These are phyloP conservation scores for Ailuropoda melanoleuca DNA, from an alignment of 2,113 vertebrate genomes.

Conservation along the genomic window DNA sequence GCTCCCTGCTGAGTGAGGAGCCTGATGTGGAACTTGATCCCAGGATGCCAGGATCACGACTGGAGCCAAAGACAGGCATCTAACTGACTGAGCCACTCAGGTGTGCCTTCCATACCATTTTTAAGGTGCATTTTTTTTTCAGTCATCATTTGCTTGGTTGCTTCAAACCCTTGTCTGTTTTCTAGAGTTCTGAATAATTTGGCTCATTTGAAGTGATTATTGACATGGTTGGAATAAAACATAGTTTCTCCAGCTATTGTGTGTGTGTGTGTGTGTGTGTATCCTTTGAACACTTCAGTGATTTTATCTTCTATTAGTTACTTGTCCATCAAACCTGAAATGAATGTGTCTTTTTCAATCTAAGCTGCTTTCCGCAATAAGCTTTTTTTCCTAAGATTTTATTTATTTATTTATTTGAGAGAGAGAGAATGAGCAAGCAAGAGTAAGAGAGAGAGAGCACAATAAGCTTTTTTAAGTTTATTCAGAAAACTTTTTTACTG, in stretches of 20 bases:
- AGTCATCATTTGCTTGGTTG: background rate
- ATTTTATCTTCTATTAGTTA: background rate
- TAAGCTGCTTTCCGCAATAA: background rate
- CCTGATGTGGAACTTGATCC: no score
- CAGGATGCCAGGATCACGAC: no score
- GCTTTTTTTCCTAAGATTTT: background rate
- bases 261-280: background rate
- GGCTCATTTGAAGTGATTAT: background rate
- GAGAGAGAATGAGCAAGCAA: background rate
- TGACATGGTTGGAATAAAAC: background rate
- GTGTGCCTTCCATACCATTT: background rate
- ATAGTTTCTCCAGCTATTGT: background rate
- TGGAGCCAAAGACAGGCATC: no score
- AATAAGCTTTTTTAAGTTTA: background rate
- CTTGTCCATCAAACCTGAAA: background rate
- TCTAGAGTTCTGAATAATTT: background rate
- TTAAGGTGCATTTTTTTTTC: background rate
- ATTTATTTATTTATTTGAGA: background rate
- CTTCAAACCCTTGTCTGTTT: background rate
- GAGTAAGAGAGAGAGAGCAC: background rate
- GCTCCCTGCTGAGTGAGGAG: no score
- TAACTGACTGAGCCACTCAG: no score
- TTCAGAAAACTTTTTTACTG: background rate
- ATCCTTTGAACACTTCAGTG: background rate
- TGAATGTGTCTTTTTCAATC: background rate